Evolutionary conservation across 2,888 invertebrate species (phyloP), one percentile per base, ranked within the genome.

Genomic region (Alentia gelatinosa): DNA sequence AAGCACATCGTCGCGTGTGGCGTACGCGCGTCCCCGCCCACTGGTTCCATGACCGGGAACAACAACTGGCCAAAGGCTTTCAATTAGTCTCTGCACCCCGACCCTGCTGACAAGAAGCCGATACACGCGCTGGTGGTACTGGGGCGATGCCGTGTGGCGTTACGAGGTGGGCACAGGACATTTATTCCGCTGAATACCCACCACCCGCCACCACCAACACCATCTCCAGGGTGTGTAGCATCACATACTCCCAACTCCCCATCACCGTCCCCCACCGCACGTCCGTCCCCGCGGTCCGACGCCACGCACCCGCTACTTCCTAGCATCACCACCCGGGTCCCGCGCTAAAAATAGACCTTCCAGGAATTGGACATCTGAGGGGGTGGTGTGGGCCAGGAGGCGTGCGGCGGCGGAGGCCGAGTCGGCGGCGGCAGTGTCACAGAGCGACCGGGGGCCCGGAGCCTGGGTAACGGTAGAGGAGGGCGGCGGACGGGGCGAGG

Each of bases 291-390:
- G 7, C 79, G 4, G 35, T 7, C 79, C 79, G n/a, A n/a, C n/a
- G 47, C 86, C 47, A 86, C 86, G 47, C 86, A 47, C 86, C 86
- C 86, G 26, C 47, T 30, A 86, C 33, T 42, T 86, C 86, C 86
- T 86, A 30, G 86, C 86, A 86, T 86, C 47, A 86, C 86, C 86
- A 42, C 19, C 83, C 15, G 12, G n/a, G 42, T 42, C 42, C 86
- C n/a, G 42, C 30, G 42, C 86, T 86, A 86, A 86, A 86, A 86
- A 86, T 86, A 86, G 86, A 86, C 47, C 86, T 42, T 86, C 86
- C 86, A 86, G 86, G 86, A 86, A 86, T 42, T 86, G 86, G 86
- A 86, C 86, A 86, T 86, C 86, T 86, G 86, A 86, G 47, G 84
- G 86, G 26, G 35, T 7, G 79, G 37, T 7, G 39, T n/a, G 12